Conservation (phyloP, 2,113 vertebrate species). For the Ibidorhyncha struthersii region DNA sequence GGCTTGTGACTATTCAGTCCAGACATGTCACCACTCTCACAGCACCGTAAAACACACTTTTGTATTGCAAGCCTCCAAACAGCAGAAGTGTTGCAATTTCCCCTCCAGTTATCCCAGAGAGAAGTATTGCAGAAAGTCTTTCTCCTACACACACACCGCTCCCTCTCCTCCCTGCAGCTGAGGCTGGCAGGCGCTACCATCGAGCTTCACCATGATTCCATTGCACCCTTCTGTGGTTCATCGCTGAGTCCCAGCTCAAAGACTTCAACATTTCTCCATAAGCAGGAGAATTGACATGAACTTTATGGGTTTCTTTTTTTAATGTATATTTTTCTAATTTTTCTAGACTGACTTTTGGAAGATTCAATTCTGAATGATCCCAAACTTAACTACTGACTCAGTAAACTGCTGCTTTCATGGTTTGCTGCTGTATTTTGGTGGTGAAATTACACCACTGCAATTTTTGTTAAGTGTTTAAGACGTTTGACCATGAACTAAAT, state of each 20-base stretch:
- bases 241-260: neutral
- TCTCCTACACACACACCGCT: accelerated
- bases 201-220: neutral
- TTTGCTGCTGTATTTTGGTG: neutral
- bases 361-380: neutral
- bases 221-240: neutral
- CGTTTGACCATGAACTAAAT: too few species aligned
- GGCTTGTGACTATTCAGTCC: neutral
- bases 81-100: neutral
- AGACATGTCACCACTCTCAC: neutral
- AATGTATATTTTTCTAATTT: neutral
- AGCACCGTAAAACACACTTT: neutral
- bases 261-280: neutral
- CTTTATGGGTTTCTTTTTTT: neutral
- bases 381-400: neutral
- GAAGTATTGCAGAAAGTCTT: neutral
- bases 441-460: neutral
- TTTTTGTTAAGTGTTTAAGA: neutral
- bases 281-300: neutral
- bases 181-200: neutral
- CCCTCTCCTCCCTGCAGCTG: neutral
- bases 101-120: neutral
- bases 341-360: neutral
- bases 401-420: neutral
- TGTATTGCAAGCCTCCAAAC: neutral